A percentile compares a stretch with the other conserved stretches of the same genome.
These are phyloP conservation scores for Neocloeon triangulifer DNA, from an alignment of 1,140 invertebrate species.

Conservation along the genomic window DNA sequence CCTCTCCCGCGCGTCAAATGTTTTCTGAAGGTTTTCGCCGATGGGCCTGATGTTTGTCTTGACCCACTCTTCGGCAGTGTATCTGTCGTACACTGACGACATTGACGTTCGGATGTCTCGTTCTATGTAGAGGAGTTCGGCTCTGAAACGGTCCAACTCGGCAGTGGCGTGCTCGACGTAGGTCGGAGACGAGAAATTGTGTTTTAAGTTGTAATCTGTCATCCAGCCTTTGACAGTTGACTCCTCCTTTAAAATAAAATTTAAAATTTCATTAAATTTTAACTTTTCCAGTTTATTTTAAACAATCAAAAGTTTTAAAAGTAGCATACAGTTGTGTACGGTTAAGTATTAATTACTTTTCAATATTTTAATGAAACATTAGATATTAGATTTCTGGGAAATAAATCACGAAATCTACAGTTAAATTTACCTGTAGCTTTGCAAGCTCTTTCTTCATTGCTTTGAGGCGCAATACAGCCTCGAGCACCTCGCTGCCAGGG, in stretches of 20 bases:
- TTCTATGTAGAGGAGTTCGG: slow-evolving; percentile 7
- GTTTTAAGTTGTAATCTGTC: slow-evolving; percentile 13
- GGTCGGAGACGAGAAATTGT: slow-evolving; percentile 17
- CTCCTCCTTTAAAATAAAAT: too few species aligned
- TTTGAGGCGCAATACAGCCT: slow-evolving; percentile 11
- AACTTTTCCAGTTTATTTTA: too few species aligned
- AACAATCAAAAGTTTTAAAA: too few species aligned
- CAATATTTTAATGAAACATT: too few species aligned
- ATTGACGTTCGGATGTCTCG: slow-evolving; percentile 13
- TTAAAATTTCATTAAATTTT: too few species aligned
- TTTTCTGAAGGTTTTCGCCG: slow-evolving; percentile 15
- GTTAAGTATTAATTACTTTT: too few species aligned
- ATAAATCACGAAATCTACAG: too few species aligned
- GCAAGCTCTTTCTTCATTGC: slow-evolving; percentile 10
- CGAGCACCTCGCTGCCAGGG: slow-evolving; percentile 15
- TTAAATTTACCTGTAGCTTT: too few species aligned
- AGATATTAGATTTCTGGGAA: too few species aligned
- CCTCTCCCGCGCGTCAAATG: slow-evolving; percentile 8
- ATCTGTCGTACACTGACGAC: slow-evolving; percentile 18
- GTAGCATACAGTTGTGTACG: too few species aligned
- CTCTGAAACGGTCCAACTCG: slow-evolving; percentile 6
- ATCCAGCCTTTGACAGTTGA: slow-evolving; percentile 17
- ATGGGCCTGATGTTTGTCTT: slow-evolving; percentile 20
- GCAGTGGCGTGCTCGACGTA: slow-evolving; percentile 12
- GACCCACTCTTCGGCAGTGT: slow-evolving; percentile 22